Percentiles rank a stretch among this genome's conserved stretches.
Conservation (phyloP, 92 coral and sea anemone species). For the Bergia puertoricense region DNA sequence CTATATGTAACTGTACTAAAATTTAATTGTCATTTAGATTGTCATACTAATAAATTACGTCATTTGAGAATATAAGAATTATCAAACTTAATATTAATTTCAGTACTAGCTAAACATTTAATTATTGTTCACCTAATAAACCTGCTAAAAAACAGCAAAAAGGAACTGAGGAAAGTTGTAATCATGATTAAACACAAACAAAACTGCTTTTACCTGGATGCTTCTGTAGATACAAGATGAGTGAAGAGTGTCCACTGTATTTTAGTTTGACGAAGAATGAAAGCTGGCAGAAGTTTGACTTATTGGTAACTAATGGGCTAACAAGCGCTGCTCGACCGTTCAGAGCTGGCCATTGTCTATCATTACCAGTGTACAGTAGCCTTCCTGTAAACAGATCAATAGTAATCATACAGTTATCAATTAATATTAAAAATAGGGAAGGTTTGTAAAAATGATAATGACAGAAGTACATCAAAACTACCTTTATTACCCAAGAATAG, state of each 20-base stretch:
- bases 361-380: slow-evolving; percentile 45
- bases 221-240: slow-evolving; percentile 18
- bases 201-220: slow-evolving; percentile 7
- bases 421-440: background rate
- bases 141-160: background rate
- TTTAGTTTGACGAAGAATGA: slow-evolving; percentile 44
- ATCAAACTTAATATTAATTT: too few relatives aligned
- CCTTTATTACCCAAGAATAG: too few relatives aligned
- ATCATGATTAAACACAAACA: background rate
- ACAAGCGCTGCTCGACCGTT: slow-evolving; percentile 48
- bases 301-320: slow-evolving; percentile 22
- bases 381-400: slow-evolving; percentile 29
- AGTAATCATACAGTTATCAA: too few relatives aligned
- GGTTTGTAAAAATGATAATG: background rate
- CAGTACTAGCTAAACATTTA: too few relatives aligned
- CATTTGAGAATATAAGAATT: too few relatives aligned
- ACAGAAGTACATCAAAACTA: too few relatives aligned
- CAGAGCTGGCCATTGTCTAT: slow-evolving; percentile 29
- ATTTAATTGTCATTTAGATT: too few relatives aligned
- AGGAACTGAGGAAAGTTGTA: background rate
- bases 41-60: too few relatives aligned
- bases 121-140: too few relatives aligned
- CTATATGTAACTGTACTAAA: too few relatives aligned
- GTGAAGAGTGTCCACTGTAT: slow-evolving; percentile 32
- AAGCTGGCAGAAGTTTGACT: slow-evolving; percentile 8